Evolutionary conservation across 2,113 vertebrate genomes (phyloP), one percentile per base, ranked within the genome.

Genomic region (Jaculus jaculus): DNA sequence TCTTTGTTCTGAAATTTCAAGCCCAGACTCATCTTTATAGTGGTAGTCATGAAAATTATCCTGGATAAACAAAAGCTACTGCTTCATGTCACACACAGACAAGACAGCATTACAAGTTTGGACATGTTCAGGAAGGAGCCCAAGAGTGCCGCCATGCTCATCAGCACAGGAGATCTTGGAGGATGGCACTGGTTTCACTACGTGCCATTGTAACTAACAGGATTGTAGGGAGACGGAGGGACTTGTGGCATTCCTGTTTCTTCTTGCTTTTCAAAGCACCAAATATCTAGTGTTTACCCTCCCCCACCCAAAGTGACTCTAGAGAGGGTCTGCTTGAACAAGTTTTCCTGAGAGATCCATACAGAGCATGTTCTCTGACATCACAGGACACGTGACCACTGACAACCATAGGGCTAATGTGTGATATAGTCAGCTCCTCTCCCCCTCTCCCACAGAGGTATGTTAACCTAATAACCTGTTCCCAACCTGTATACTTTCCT

Each of bases 211-310:
- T 47, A 47, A 13, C 32, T 61, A 42, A 58, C 7, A 66, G 66
- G 65, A 15, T 2, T 32, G 17, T 17, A n/a, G 15, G 16, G 32
- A 65, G n/a, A 21, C 23, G 42, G 16, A 7, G n/a, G 54, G 5
- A 37, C 11, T 5, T 15, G 26, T 54, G 28, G 2, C 24, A 7
- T 8, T n/a, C 47, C 47, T 32, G 3, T n/a, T 71, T 5, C 5
- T 18, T 79, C 13, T 58, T 68, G 72, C 32, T 82, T 96, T 80
- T 65, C 2, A 66, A 84, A 63, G n/a, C 54, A 20, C 34, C 60
- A 78, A 11, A 47, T n/a, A 30, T 34, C 4, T 32, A 30, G 66
- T 23, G 34, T 23, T 69, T 32, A n/a, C 0, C 15, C 21, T 47
- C 42, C 13, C 7, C 1, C 3, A 15, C 3, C 32, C 4, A 13